Evolutionary conservation across 2,888 invertebrate genomes (phyloP), one percentile per base, ranked within the genome.

Genomic region (Phania funesta): DNA sequence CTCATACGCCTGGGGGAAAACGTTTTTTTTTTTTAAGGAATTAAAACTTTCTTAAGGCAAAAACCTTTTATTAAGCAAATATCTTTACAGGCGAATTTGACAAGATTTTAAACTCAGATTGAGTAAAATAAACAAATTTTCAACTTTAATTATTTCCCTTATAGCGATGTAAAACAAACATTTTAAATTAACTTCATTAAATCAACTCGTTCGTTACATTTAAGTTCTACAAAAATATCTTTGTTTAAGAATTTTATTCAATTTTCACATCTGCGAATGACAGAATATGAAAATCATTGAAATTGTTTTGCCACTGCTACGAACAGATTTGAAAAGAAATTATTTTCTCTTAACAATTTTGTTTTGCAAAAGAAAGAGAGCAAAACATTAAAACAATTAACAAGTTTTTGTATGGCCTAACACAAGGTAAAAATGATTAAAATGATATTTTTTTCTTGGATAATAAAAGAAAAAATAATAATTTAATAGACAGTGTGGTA

Each of bases 341-440:
- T 13, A 6, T 38, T 22, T 44, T 46, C 13, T 24, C 6, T 48
- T 32, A 46, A 48, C 13, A 41, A 44, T 60, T 38, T 58, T 38
- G n/a, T 60, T 60, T 48, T 70, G 32, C 44, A 29, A 9, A 48
- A 1, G 3, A 50, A 26, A 50, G 32, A 48, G 18, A 50, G 20
- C 48, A 50, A 50, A 41, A 29, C 50, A 62, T 16, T 22, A 62
- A 52, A 73, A 73, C 52, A 73, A 73, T 62, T 64, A 64, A 64
- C 32, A 73, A 73, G 52, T 54, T 44, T 52, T 26, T 50, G n/a
- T 60, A 22, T 44, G 54, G 16, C 44, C 62, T 35, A 56, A n/a
- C 13, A 48, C 58, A 75, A 75, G 75, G 65, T 48, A 65, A 65
- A 75, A 65, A 38, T 56, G 18, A 74, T 65, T 46, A 65, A 73